Percentiles rank a stretch among this genome's conserved stretches.
Evolutionary conservation across 2,888 invertebrate species (phyloP).

Genomic region (Chironomus riparius): DNA sequence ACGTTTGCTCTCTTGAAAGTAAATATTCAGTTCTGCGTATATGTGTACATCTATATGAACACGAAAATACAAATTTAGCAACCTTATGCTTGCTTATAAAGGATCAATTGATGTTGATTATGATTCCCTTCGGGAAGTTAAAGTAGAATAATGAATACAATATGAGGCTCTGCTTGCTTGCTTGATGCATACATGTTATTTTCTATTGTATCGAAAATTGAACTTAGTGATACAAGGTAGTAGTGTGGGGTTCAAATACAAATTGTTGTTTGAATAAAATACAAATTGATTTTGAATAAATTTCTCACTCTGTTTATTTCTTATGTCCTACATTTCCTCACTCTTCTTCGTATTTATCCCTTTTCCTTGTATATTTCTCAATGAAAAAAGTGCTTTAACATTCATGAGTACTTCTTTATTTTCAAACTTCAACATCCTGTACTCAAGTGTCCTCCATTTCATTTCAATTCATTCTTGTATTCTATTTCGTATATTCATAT

Average conservation of each 20-base stretch:
- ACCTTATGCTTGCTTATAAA: constrained; percentile 1
- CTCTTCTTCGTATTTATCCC: background rate
- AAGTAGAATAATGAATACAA: constrained; percentile 12
- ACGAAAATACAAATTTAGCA: no score
- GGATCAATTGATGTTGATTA: constrained; percentile 25
- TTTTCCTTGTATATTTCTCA: background rate
- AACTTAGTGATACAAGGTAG: background rate
- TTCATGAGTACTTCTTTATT: background rate
- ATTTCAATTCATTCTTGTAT: background rate
- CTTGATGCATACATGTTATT: background rate
- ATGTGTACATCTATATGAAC: background rate
- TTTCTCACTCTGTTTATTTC: background rate
- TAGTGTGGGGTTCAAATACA: background rate
- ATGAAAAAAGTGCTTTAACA: background rate
- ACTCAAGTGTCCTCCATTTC: background rate
- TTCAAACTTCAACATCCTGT: background rate
- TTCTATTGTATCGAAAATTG: background rate
- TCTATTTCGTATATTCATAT: background rate
- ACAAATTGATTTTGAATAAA: constrained; percentile 25
- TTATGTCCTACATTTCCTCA: constrained; percentile 1
- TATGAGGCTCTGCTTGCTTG: background rate
- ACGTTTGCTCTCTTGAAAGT: no score
- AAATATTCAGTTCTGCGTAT: background rate
- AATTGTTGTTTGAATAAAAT: constrained; percentile 24
- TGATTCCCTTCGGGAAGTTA: constrained; percentile 9